Evolutionary conservation across 2,888 invertebrate species (phyloP).

Genomic region (Agrotis puta): DNA sequence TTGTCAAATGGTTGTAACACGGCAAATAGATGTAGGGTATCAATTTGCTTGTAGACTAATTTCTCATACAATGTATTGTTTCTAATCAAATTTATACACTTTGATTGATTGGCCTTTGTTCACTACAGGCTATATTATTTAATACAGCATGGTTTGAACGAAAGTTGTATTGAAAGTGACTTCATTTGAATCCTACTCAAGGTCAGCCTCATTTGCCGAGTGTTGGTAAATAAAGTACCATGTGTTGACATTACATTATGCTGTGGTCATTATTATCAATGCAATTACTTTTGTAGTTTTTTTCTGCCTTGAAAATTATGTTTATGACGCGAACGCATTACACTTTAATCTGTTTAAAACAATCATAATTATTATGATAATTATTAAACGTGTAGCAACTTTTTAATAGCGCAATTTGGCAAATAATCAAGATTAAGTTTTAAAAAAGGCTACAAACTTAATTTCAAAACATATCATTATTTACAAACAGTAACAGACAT

Average conservation of each 20-base stretch:
- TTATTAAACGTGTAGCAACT: not conserved
- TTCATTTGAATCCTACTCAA: conserved; percentile 43
- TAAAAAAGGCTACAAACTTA: too few relatives aligned
- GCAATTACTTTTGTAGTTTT: conserved; percentile 4
- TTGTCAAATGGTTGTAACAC: not conserved
- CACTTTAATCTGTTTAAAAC: not conserved
- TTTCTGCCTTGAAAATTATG: conserved; percentile 8
- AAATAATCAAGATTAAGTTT: too few relatives aligned
- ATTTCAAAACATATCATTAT: too few relatives aligned
- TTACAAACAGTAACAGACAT: too few relatives aligned
- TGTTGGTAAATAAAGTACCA: conserved; percentile 25
- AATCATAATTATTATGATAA: too few relatives aligned
- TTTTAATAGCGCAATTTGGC: not conserved
- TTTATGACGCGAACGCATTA: not conserved
- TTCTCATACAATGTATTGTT: not conserved
- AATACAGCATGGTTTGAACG: conserved; percentile 38
- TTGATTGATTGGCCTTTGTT: conserved; percentile 17
- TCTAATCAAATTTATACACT: not conserved
- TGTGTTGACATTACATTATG: conserved; percentile 28
- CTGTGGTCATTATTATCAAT: conserved; percentile 13
- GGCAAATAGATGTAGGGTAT: not conserved
- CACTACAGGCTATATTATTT: not conserved
- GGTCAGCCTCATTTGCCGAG: conserved; percentile 31
- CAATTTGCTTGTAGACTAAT: not conserved
- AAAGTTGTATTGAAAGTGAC: conserved; percentile 52